Evolutionary conservation across 92 coral and sea anemone species (phyloP).

Genomic region (Paragorgia papillata): DNA sequence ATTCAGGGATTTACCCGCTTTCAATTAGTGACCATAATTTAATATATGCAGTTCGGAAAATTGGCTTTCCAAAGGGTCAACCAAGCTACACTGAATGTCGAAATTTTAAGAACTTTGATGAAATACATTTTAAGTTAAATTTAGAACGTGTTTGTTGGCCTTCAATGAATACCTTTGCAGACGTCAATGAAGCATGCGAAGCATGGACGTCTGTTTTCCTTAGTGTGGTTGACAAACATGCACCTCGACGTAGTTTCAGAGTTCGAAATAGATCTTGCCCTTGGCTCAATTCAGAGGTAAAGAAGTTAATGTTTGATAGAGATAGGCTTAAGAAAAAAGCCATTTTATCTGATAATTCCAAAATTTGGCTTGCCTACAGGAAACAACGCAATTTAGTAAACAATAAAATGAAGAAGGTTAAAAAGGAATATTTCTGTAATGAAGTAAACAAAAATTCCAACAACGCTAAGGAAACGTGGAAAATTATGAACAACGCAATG

Average conservation of each 20-base stretch:
- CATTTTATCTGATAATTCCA: conserved; percentile 12
- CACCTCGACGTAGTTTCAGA: conserved; percentile 37
- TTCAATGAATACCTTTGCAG: background rate
- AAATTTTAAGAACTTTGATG: conserved; percentile 30
- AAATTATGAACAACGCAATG: conserved; percentile 31
- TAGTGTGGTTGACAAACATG: conserved; percentile 32
- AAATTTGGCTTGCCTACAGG: conserved; percentile 38
- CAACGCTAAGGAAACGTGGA: conserved; percentile 43
- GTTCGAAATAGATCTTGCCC: conserved; percentile 52
- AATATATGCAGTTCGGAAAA: conserved; percentile 51
- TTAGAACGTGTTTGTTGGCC: background rate
- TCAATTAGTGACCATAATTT: conserved; percentile 51
- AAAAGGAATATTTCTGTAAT: conserved; percentile 21
- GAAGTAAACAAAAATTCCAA: conserved; percentile 24
- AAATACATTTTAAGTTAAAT: conserved; percentile 3
- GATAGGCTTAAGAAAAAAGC: conserved; percentile 51
- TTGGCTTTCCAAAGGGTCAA: conserved; percentile 48
- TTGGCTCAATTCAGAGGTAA: conserved; percentile 51
- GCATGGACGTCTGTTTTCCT: conserved; percentile 29
- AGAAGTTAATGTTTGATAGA: background rate
- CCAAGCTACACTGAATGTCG: conserved; percentile 47
- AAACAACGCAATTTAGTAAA: conserved; percentile 33
- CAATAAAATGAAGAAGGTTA: conserved; percentile 20
- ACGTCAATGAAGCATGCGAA: conserved; percentile 10
- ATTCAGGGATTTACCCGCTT: conserved; percentile 45